Base-by-base conservation (phyloP, 2,888 invertebrate species). In the Petrolisthes cinctipes region DNA sequence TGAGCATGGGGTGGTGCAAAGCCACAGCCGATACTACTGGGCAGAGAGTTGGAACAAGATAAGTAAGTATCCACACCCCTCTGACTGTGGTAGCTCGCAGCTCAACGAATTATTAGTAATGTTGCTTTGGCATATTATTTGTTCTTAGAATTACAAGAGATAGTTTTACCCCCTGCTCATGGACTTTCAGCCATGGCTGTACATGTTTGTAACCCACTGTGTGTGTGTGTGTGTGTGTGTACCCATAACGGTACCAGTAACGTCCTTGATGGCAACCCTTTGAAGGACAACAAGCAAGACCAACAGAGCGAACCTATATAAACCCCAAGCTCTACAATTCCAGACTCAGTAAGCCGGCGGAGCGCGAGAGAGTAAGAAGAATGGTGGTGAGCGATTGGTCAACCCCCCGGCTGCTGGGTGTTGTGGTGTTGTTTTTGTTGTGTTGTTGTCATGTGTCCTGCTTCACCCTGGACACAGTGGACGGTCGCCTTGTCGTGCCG, bases 401-500 rank as follows among this genome's bases (percentile, higher is more conserved):
- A 11, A 51, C 75, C 5, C 68, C 53, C 20, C 66, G 23, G 61
- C 75, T 54, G 53, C 66, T 73, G 61, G 73, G 57, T 71, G 56
- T 37, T 82, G 71, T 71, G 78, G 66, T 76, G 82, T n/a, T 68
- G 17, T 14, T 51, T 14, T 51, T 81, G 75, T 79, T 17, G 73
- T 56, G 73, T 53, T n/a, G 51, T 14, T 51, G 37, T 66, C 66
- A 4, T 66, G 81, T 54, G 54, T n/a, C 51, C 51, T 66, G 51
- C 83, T 56, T 75, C 81, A 81, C 81, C 84, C 71, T 82, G n/a
- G 75, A 54, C 54, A 57, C 73, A 37, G 80, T 61, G 75, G 87
- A 87, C 37, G 87, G 83, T 4, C 61, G 78, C 17, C 84, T 90
- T 80, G 83, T 89, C 17, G 86, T 90, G 84, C 90, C 90, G 6